These are phyloP conservation scores for Ibidorhyncha struthersii DNA, from an alignment of 2,113 vertebrate species.

Conservation along the genomic window DNA sequence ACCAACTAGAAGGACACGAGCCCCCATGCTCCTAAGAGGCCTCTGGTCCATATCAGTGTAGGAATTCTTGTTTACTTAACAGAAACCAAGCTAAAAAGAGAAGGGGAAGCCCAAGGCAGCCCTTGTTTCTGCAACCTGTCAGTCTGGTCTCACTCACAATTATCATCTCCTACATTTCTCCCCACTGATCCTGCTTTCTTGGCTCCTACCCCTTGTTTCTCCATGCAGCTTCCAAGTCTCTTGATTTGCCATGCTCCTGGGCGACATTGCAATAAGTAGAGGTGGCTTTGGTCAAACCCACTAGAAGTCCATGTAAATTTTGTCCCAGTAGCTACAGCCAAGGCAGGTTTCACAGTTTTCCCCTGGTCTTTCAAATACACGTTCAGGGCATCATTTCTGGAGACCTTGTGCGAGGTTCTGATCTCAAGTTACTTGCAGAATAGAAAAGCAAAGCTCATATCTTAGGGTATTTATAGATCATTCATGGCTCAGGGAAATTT, in stretches of 20 bases:
- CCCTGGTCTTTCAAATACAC: not conserved
- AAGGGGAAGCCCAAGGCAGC: not conserved
- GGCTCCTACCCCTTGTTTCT: not conserved
- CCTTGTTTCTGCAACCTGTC: not conserved
- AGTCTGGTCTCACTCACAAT: not conserved
- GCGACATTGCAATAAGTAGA: not conserved
- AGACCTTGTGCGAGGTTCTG: not conserved
- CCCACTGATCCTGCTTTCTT: not conserved
- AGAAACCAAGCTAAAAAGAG: conserved; percentile 3
- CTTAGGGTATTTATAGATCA: not conserved
- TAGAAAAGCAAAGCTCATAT: not conserved
- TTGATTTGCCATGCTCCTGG: not conserved
- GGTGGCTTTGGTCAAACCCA: not conserved
- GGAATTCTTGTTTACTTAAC: not conserved
- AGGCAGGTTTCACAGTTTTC: not conserved
- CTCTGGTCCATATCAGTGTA: not conserved
- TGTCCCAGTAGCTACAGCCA: not conserved
- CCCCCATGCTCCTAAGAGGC: not conserved
- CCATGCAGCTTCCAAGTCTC: not conserved
- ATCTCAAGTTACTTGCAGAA: not conserved
- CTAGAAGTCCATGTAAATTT: not conserved
- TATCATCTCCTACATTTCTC: not conserved
- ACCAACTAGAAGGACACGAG: not conserved
- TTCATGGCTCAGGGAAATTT: not conserved
- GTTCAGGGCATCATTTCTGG: not conserved